Evolutionary conservation across 2,888 invertebrate species (phyloP), one percentile per base, ranked within the genome.

Genomic region (Plusia festucae): DNA sequence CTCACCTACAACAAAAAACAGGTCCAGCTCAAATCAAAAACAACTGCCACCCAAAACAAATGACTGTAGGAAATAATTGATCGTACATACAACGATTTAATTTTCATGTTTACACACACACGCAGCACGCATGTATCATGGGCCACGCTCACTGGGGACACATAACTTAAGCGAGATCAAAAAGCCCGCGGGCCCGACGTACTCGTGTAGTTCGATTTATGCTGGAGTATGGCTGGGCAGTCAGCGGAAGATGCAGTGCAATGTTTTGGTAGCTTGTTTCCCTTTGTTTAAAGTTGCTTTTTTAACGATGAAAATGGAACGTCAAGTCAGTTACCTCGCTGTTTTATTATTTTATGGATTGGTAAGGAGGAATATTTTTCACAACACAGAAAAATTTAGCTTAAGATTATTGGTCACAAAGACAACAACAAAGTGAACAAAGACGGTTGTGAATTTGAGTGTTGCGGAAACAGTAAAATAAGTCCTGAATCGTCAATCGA

Each of bases 141-240:
- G 70, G 55, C 76, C n/a, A 76, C 0, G 78, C 83, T 78, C 94
- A 84, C 93, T 81, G 81, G 93, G 93, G 93, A 90, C 86, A 85
- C 88, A 93, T 94, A 94, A 93, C 87, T 93, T 93, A 91, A 89
- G 88, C 89, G 89, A 88, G 90, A 92, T 92, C 92, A 91, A 88
- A 91, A 89, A 86, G 89, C 87, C 92, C 87, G 83, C 81, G 85
- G 91, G 90, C 89, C 75, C 69, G 65, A 49, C 18, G 11, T 76
- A 85, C 84, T 83, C 88, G 88, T 85, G 86, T 81, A 72, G 72
- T 73, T 84, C 88, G 91, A 93, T 93, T 92, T 92, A 92, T 90
- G 86, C 68, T 51, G 78, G 75, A 69, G 68, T 74, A 56, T 27
- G 74, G 81, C 81, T 34, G 24, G 24, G 1, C 56, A 76, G 67